These are phyloP conservation scores for Atta texana DNA, from an alignment of 1,140 invertebrate genomes.

Conservation along the genomic window DNA sequence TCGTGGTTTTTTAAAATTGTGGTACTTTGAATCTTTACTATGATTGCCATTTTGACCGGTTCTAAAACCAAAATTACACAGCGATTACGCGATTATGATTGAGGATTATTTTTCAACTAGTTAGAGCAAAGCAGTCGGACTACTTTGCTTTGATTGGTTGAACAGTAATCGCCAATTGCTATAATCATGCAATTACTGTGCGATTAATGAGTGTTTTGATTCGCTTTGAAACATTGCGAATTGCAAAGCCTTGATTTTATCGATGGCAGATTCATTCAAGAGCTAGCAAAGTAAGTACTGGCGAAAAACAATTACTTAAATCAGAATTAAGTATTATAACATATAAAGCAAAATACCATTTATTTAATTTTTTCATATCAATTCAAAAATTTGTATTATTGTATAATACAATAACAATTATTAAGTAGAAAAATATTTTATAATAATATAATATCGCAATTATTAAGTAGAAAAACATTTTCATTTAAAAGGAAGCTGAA, in stretches of 20 bases:
- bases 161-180: no score
- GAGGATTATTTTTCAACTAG: no score
- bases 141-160: no score
- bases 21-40: background rate
- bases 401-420: background rate
- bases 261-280: background rate
- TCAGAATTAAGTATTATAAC: background rate
- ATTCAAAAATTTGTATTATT: constrained; percentile 5
- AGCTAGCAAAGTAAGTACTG: background rate
- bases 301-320: background rate
- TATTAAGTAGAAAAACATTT: background rate
- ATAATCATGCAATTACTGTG: no score
- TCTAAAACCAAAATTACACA: no score
- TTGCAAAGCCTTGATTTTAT: constrained; percentile 5
- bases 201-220: background rate
- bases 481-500: background rate
- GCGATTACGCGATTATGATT: no score
- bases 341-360: constrained; percentile 6
- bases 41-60: background rate
- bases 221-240: background rate
- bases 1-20: background rate
- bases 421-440: background rate
- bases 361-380: background rate
- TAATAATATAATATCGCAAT: background rate
- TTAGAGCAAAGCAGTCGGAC: no score